Evolutionary conservation across 2,888 invertebrate genomes (phyloP).

Genomic region (Eilema depressum): DNA sequence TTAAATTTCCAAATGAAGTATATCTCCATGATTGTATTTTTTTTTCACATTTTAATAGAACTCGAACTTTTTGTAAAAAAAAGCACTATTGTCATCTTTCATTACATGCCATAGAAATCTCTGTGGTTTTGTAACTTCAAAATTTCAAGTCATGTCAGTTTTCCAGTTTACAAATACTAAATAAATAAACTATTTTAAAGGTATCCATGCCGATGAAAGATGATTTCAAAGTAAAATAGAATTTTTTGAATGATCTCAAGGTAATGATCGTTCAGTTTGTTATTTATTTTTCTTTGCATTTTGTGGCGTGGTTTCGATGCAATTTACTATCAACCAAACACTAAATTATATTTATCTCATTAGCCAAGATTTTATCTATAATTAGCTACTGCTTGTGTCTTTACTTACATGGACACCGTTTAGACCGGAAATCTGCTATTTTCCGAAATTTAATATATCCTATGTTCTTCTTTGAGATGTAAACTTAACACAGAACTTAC

Average conservation of each 20-base stretch:
- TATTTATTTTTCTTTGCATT: neutral
- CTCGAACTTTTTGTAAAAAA: neutral
- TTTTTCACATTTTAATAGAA: neutral
- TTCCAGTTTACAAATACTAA: neutral
- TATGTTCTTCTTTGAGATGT: too few relatives aligned
- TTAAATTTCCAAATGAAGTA: too few relatives aligned
- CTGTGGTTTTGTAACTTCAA: constrained; percentile 1
- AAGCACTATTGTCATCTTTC: neutral
- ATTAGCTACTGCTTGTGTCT: too few relatives aligned
- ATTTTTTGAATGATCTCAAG: neutral
- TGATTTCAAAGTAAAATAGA: neutral
- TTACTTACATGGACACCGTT: too few relatives aligned
- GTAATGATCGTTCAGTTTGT: neutral
- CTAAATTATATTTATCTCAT: neutral
- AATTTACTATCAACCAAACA: neutral
- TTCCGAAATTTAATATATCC: too few relatives aligned
- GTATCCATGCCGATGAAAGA: neutral
- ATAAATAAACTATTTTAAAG: neutral
- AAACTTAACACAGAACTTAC: too few relatives aligned
- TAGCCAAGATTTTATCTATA: too few relatives aligned
- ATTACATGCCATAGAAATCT: neutral
- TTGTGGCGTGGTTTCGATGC: neutral
- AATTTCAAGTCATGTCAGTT: constrained; percentile 2
- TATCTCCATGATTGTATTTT: too few relatives aligned
- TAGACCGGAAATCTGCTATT: too few relatives aligned